Base-by-base conservation (phyloP, 53 echinoderm and acorn worm genomes). In the Temnopleurus reevesii region DNA sequence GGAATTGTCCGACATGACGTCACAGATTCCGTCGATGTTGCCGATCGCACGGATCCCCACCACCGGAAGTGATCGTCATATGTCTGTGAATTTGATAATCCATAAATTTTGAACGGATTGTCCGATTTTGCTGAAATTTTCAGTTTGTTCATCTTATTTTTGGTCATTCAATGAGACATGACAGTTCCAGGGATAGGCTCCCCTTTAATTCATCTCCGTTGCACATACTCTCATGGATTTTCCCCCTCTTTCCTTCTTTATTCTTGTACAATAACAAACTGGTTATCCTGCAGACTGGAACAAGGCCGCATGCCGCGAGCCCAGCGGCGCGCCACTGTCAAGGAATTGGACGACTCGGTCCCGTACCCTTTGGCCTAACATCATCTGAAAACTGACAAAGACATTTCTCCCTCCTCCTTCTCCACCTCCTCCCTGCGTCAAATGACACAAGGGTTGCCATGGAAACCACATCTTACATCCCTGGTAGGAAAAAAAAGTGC, bases 361-460 rank as follows among this genome's bases (percentile, higher is more conserved):
- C 41, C 44, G 15, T 5, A 17, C 47, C 46, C 79, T 46, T 49
- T 79, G 79, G 49, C 79, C 79, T 28, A 38, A 13, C 79, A 79
- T 79, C 79, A 47, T 28, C 79, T 17, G 15, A 28, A 26, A 49
- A 49, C 47, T 79, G 46, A 49, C 46, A 49, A 46, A 79, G 79
- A 79, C 15, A 12, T 46, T 8, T 24, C 26, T 76, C 36, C 47
- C 4, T 29, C 76, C 0, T 79, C 79, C 27, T 46, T 10, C 76
- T 41, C 4, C 45, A n/a, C 7, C 43, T 76, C 79, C 23, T 79
- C 79, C 79, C 30, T 79, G 49, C 79, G 79, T 79, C 79, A 79
- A 49, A 83, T 83, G 83, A 55, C 83, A 83, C 34, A 36, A 83
- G 47, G 19, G 83, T 83, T 83, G 54, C 83, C 55, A 83, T 83